Conservation (phyloP, 2,797 vertebrate genomes). For the Streptopelia turtur region DNA sequence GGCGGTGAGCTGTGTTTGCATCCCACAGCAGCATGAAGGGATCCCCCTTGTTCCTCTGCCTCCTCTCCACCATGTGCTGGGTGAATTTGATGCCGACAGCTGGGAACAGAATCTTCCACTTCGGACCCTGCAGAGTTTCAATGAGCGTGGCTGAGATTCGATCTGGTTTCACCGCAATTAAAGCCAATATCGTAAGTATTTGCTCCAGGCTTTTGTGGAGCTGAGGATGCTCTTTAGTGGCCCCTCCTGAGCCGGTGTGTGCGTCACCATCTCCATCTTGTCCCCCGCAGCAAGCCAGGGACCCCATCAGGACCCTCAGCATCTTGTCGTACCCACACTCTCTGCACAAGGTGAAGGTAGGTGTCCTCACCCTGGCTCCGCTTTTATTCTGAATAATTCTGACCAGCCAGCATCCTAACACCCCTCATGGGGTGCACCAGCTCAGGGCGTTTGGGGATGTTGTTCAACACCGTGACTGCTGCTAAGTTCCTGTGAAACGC, state of each 20-base stretch:
- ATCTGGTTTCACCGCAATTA: constrained; percentile 69
- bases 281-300: constrained; percentile 67
- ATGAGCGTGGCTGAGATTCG: constrained; percentile 33
- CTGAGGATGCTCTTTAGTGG: neutral
- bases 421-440: rapidly evolving
- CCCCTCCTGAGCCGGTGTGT: neutral
- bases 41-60: neutral
- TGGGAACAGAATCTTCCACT: constrained; percentile 17
- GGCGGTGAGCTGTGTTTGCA: neutral
- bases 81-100: neutral
- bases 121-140: constrained; percentile 53
- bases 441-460: neutral
- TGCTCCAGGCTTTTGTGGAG: rapidly evolving
- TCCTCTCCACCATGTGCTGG: neutral
- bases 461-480: neutral
- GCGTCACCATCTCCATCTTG: neutral
- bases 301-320: constrained; percentile 70
- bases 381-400: neutral
- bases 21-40: constrained; percentile 55
- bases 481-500: neutral
- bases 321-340: constrained; percentile 61
- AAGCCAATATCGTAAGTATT: constrained; percentile 69
- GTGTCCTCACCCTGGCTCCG: neutral
- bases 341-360: constrained; percentile 65
- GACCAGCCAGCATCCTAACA: no score